phyloP scores from a whole-genome alignment of 2,888 invertebrate genomes.

The Spodoptera exigua region DNA sequence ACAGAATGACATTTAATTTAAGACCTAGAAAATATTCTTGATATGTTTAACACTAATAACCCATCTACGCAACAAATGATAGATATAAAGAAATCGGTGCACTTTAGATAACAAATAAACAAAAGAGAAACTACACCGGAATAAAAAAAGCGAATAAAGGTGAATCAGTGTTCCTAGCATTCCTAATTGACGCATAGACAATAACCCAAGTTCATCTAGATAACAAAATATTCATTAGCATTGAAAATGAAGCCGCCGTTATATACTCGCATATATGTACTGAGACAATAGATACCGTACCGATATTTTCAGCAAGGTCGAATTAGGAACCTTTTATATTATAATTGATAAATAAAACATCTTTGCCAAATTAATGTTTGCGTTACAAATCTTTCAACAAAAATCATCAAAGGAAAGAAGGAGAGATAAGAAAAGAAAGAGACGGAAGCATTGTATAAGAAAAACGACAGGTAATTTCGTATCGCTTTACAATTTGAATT shows the following conservation, averaged over 20 bases:
- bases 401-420: no score
- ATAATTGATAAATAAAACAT: conserved; percentile 33
- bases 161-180: conserved; percentile 17
- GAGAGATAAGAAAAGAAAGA: no score
- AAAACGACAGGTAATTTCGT: no score
- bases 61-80: no score
- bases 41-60: no score
- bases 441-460: no score
- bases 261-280: conserved; percentile 34
- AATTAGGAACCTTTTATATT: conserved; percentile 33
- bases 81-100: no score
- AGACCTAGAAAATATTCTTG: no score
- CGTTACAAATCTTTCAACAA: no score
- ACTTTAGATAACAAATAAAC: neutral
- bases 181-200: conserved; percentile 48
- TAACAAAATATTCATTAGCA: conserved; percentile 59
- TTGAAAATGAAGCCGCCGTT: conserved; percentile 48
- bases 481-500: no score
- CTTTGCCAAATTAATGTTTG: conserved; percentile 8
- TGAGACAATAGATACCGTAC: conserved; percentile 53
- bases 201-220: conserved; percentile 58
- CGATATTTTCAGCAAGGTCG: conserved; percentile 60
- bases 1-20: no score
- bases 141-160: conserved; percentile 1
- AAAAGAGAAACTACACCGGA: neutral